Base-by-base conservation (phyloP, 1,140 invertebrate species). In the Papilio polyxenes region DNA sequence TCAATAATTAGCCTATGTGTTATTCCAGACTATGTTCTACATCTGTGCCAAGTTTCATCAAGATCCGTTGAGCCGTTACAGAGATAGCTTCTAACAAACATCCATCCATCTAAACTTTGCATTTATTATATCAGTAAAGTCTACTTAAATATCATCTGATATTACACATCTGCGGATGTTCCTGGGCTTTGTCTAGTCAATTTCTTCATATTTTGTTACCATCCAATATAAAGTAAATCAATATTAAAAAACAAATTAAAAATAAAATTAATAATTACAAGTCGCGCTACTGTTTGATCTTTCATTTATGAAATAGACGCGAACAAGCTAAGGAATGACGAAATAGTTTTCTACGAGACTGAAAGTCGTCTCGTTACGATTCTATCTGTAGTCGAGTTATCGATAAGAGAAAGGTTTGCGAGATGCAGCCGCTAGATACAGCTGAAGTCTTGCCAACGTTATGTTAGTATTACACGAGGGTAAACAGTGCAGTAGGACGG, bases 201-300 rank as follows among this genome's bases (percentile, higher is more conserved):
- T 59, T 20, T 20, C 53, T 59, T 17, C 17, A n/a, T 3, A 17
- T 59, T 59, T n/a, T 0, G 8, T 20, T 20, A 0, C 53, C 56
- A 59, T 7, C 17, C n/a, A 1, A 7, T 59, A n/a, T 2, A n/a
- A 59, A 20, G 44, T 65, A 56, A 62, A 23, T 40, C 77, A 7
- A 59, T 74, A 82, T n/a, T n/a, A 83, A 75, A 80, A 82, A 11
- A 11, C 56, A 82, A 82, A 69, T 81, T 82, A 81, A 74, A 72
- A 86, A 59, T 72, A 75, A 82, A 84, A 83, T 81, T 80, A 81
- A 79, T 74, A 59, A 81, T 75, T 51, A 3, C 3, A 37, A 72
- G 13, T 72, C 11, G 9, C 31, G 10, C 20, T 72, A 72, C 23
- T 17, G 65, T 72, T 37, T 72, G 65, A 72, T 72, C 62, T 65